Conservation (phyloP, 2,113 vertebrate genomes). For the Ellobius talpinus region DNA sequence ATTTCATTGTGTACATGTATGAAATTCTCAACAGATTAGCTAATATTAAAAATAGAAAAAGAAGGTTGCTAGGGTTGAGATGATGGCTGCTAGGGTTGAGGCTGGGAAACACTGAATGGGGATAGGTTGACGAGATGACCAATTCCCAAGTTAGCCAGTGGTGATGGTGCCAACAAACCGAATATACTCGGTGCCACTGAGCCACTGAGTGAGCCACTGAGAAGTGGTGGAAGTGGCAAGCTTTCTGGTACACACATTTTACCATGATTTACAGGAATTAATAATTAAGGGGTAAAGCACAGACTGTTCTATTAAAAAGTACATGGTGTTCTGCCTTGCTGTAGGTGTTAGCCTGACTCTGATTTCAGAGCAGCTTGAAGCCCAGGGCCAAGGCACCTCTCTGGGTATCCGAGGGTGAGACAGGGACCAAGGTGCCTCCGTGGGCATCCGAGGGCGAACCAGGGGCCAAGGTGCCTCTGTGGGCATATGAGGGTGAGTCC, state of each 20-base stretch:
- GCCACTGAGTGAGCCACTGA: background rate
- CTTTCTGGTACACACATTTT: background rate
- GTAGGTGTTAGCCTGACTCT: background rate
- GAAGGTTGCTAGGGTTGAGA: background rate
- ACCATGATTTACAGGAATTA: background rate
- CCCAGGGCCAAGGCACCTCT: background rate
- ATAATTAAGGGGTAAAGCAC: background rate
- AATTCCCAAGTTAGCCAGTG: background rate
- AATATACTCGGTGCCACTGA: background rate
- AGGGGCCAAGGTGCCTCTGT: background rate
- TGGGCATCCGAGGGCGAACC: background rate
- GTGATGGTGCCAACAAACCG: rapidly evolving
- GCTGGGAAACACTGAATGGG: rapidly evolving
- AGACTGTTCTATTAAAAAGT: background rate
- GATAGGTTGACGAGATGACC: background rate
- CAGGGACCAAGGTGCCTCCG: background rate
- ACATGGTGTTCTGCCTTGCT: rapidly evolving
- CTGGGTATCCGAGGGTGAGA: background rate
- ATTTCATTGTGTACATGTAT: background rate
- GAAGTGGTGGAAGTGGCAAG: background rate
- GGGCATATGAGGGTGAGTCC: constrained; percentile 31
- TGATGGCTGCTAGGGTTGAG: background rate
- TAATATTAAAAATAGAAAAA: background rate
- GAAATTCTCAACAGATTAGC: background rate
- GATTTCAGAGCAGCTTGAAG: background rate